Base-by-base conservation (phyloP, 2,797 vertebrate species). In the Orientallactaga sibirica region DNA sequence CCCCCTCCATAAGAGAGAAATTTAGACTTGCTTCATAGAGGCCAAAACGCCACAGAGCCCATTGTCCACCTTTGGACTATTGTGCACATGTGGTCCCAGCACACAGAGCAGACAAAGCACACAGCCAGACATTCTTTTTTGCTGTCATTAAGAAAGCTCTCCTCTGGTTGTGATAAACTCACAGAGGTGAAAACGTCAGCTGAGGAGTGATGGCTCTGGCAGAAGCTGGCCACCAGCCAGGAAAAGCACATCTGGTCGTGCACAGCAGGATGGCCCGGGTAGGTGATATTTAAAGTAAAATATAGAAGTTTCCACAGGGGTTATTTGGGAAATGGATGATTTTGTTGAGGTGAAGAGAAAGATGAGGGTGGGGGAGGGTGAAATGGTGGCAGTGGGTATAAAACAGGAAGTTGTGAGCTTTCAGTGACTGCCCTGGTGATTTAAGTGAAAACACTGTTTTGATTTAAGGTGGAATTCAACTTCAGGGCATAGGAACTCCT, bases 261-360 rank as follows among this genome's bases (percentile, higher is more conserved):
- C 62, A 74, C 48, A 1, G 70, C 9, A 0, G 67, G 89, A 79
- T 83, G 61, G 29, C 70, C 33, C 71, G 75, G 73, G 89, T 74
- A 15, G 90, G 66, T 7, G 20, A 81, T 66, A 88, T 19, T 95
- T 90, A 95, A 95, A 88, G 55, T 93, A 82, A 96, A 96, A 92
- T 94, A 58, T 0, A 43, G 77, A 91, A 92, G 68, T 79, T 94
- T 82, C 85, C 88, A 48, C 48, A 80, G 82, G 24, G 12, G 73
- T 95, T 94, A 52, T 62, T 92, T 95, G 88, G 89, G 82, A 94
- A 86, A 88, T 27, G 80, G 81, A 91, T 95, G 82, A 52, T 85
- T 97, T 62, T 75, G 41, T 80, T n/a, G 76, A 43, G 20, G 9
- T 67, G 62, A 64, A 41, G 48, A 82, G 48, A 91, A 79, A 91